phyloP scores from a whole-genome alignment of 2,113 vertebrate genomes.

The Melanerpes formicivorus region DNA sequence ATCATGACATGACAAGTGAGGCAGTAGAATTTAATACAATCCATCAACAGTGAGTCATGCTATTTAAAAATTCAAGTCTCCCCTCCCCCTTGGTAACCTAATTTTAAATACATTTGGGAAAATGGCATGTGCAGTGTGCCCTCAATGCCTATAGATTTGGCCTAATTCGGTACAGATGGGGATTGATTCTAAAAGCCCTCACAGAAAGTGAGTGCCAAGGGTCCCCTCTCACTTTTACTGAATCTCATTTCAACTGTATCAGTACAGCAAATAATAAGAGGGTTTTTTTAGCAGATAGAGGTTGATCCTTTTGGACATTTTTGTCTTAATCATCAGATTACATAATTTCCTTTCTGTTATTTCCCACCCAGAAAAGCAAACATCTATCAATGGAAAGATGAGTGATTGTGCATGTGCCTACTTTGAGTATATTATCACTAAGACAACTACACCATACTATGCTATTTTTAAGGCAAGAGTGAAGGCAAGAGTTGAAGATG shows the following conservation, averaged over 20 bases:
- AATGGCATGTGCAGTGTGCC: conserved; percentile 7
- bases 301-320: not conserved
- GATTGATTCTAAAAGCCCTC: conserved; percentile 19
- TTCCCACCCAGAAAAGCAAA: not conserved
- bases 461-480: not conserved
- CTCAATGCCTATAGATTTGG: conserved; percentile 51
- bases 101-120: conserved; percentile 60
- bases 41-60: not conserved
- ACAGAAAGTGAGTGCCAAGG: not conserved
- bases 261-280: not conserved
- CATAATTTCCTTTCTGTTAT: not conserved
- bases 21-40: not conserved
- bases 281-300: not conserved
- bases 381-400: not conserved
- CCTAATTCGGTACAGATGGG: conserved; percentile 52
- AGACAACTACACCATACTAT: not conserved
- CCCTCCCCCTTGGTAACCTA: conserved; percentile 48
- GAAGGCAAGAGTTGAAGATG: not conserved
- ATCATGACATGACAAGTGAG: not conserved
- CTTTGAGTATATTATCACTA: not conserved
- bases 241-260: not conserved
- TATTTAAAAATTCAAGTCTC: conserved; percentile 32
- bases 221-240: not conserved
- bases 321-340: not conserved
- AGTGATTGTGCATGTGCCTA: not conserved